Conservation (phyloP, 64 coral and sea anemone species). For the Trachythela sp. region DNA sequence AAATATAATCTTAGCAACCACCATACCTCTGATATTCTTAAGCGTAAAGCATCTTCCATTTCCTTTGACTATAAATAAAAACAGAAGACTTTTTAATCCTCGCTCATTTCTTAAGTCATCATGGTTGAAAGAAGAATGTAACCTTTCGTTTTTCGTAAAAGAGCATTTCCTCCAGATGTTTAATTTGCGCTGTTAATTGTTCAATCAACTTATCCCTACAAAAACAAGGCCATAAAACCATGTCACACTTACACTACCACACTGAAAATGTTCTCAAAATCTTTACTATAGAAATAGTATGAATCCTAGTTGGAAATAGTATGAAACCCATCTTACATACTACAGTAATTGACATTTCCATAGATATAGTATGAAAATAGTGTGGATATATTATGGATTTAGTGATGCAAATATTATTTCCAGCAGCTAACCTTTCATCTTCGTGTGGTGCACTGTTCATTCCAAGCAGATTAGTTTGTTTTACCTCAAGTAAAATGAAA, state of each 20-base stretch:
- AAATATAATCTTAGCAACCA: too few relatives aligned
- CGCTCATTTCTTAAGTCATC: neutral
- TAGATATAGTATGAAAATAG: too few relatives aligned
- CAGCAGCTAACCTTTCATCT: neutral
- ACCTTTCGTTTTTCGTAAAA: neutral
- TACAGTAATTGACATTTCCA: too few relatives aligned
- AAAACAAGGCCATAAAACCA: too few relatives aligned
- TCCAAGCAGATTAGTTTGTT: neutral
- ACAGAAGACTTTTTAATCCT: neutral
- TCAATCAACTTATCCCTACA: slow-evolving; percentile 17
- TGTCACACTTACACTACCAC: too few relatives aligned
- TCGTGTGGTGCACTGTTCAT: neutral
- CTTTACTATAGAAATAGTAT: too few relatives aligned
- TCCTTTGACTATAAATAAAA: neutral
- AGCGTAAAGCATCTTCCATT: neutral
- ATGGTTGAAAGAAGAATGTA: too few relatives aligned
- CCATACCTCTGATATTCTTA: neutral
- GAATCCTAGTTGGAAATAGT: too few relatives aligned
- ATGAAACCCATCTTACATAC: too few relatives aligned
- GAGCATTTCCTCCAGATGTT: neutral
- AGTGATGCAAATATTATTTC: too few relatives aligned
- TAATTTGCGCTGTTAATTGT: neutral
- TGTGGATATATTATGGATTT: too few relatives aligned
- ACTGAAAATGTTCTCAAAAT: too few relatives aligned
- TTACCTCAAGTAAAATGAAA: neutral